phyloP scores from a whole-genome alignment of 2,888 invertebrate genomes.

The Synanthedon formicaeformis region DNA sequence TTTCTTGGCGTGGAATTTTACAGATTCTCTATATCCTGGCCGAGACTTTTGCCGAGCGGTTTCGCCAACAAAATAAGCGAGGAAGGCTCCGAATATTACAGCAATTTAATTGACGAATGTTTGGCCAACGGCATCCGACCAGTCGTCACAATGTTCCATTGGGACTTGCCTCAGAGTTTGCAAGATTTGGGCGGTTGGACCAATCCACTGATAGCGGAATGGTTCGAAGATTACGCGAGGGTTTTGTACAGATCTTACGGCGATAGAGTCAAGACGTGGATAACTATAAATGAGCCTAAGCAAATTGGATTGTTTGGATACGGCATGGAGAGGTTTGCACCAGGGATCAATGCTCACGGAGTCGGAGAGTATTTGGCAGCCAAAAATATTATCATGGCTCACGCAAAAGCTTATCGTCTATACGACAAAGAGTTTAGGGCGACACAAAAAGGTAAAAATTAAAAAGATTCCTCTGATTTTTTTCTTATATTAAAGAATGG shows the following conservation, averaged over 20 bases:
- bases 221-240: conserved; percentile 73
- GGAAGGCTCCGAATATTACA: conserved; percentile 77
- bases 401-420: conserved; percentile 73
- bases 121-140: conserved; percentile 71
- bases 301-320: conserved; percentile 46
- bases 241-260: conserved; percentile 68
- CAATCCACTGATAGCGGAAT: conserved; percentile 71
- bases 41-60: conserved; percentile 75
- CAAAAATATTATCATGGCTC: conserved; percentile 76
- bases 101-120: conserved; percentile 75
- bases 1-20: conserved; percentile 53
- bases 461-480: conserved; percentile 2
- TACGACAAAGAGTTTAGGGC: conserved; percentile 68
- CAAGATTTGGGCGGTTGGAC: conserved; percentile 69
- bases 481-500: background rate
- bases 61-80: conserved; percentile 69
- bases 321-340: conserved; percentile 44
- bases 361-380: conserved; percentile 70
- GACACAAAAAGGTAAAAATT: conserved; percentile 44
- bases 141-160: conserved; percentile 71
- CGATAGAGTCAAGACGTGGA: conserved; percentile 74
- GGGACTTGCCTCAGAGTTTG: conserved; percentile 66
- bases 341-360: conserved; percentile 34
- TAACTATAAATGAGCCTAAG: conserved; percentile 79
- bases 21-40: conserved; percentile 76